Percentiles rank a stretch among this genome's conserved stretches.
Evolutionary conservation across 2,888 invertebrate genomes (phyloP).

Genomic region (Lycocerus yunnanus): DNA sequence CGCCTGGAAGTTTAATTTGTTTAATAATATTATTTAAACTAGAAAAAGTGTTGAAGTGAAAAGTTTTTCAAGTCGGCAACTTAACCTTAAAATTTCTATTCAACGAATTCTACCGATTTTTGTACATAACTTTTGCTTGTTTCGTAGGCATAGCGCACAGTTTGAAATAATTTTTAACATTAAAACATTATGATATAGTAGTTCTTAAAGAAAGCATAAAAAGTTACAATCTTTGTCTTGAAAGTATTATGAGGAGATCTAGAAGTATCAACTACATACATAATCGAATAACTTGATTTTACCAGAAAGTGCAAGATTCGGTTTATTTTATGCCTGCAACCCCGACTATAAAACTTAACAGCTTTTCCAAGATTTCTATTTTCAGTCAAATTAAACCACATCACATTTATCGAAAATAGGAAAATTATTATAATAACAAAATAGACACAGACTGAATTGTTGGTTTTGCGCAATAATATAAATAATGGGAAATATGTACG

Average conservation of each 20-base stretch:
- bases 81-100: too few relatives aligned
- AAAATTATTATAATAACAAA: neutral
- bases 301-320: neutral
- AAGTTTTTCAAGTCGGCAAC: too few relatives aligned
- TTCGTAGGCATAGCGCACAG: too few relatives aligned
- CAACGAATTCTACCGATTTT: too few relatives aligned
- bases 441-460: neutral
- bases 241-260: neutral
- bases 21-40: too few relatives aligned
- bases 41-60: too few relatives aligned
- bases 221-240: neutral
- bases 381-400: neutral
- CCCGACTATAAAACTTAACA: neutral
- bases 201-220: neutral
- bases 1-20: too few relatives aligned
- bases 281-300: neutral
- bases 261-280: neutral
- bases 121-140: too few relatives aligned
- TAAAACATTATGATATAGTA: too few relatives aligned
- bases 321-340: neutral
- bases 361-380: neutral
- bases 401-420: neutral
- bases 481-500: too few relatives aligned
- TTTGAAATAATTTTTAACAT: too few relatives aligned
- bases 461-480: too few relatives aligned